phyloP scores from a whole-genome alignment of 2,888 invertebrate species.

The Cheilosia soror region DNA sequence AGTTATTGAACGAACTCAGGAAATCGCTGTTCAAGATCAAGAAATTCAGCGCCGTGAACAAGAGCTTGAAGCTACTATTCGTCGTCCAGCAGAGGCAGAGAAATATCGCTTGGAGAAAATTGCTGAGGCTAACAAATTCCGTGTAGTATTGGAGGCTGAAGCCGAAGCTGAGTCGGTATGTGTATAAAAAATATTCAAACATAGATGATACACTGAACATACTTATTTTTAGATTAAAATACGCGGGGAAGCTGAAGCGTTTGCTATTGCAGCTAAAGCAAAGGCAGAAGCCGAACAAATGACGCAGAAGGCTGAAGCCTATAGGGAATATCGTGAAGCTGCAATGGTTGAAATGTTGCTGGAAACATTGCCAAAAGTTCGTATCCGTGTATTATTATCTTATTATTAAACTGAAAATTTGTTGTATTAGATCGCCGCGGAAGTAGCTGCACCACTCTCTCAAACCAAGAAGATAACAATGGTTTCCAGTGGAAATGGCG shows the following conservation, averaged over 20 bases:
- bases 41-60: constrained; percentile 96
- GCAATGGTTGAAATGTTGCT: constrained; percentile 98
- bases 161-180: constrained; percentile 95
- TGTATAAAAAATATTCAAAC: neutral
- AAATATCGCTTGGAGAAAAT: constrained; percentile 95
- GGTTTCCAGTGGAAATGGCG: constrained; percentile 96
- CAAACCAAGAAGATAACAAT: constrained; percentile 98
- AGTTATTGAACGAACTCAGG: constrained; percentile 95
- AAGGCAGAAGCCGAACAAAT: constrained; percentile 98
- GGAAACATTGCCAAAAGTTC: constrained; percentile 96
- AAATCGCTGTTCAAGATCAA: constrained; percentile 97
- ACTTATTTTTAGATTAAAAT: constrained; percentile 85
- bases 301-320: constrained; percentile 98
- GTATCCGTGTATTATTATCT: neutral
- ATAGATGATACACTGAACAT: neutral
- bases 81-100: constrained; percentile 98
- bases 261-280: constrained; percentile 96
- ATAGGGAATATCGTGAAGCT: constrained; percentile 97
- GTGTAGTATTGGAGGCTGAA: constrained; percentile 96
- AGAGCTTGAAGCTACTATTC: constrained; percentile 96
- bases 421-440: constrained; percentile 92
- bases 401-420: neutral
- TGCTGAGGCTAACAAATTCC: constrained; percentile 95
- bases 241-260: constrained; percentile 95
- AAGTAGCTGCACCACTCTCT: constrained; percentile 97